Base-by-base conservation (phyloP, 64 coral and sea anemone species). In the Dendronephthya gigantea region DNA sequence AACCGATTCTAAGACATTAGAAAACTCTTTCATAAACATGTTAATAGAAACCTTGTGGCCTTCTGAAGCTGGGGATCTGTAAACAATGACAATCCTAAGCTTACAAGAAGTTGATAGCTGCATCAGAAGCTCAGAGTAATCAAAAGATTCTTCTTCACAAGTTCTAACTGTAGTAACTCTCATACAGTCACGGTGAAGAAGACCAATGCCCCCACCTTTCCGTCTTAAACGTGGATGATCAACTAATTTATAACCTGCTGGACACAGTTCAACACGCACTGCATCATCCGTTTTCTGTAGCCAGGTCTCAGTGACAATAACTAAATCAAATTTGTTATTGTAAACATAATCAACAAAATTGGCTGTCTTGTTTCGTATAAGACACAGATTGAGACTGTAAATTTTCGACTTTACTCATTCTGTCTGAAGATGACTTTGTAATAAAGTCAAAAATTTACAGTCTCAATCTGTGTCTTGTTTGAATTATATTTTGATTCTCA, bases 331-430 rank as follows among this genome's bases (percentile, higher is more conserved):
- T 84, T 52, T 52, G 10, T 38, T 6, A 0, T 84, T 25, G 28
- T 28, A 55, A 55, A 84, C 83, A 84, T 52, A 84, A 28, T 84
- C 83, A 49, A 84, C 43, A 50, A 84, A 50, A 55, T 84, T 30
- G 13, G 47, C 83, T 25, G 48, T 50, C 27, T 84, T 84, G 48
- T 51, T 84, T 84, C 47, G 30, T 12, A 84, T 50, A 19, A n/a
- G n/a, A n/a, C n/a, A n/a, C n/a, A n/a, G n/a, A n/a, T n/a, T n/a
- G n/a, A n/a, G n/a, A n/a, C n/a, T n/a, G n/a, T n/a, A n/a, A n/a
- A n/a, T n/a, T n/a, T n/a, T n/a, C n/a, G n/a, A n/a, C n/a, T n/a
- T n/a, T n/a, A n/a, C n/a, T n/a, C n/a, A n/a, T n/a, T n/a, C n/a
- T n/a, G n/a, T n/a, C n/a, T n/a, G n/a, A n/a, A n/a, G n/a, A n/a